phyloP scores from a whole-genome alignment of 2,888 invertebrate genomes.

The Sycophila texana region DNA sequence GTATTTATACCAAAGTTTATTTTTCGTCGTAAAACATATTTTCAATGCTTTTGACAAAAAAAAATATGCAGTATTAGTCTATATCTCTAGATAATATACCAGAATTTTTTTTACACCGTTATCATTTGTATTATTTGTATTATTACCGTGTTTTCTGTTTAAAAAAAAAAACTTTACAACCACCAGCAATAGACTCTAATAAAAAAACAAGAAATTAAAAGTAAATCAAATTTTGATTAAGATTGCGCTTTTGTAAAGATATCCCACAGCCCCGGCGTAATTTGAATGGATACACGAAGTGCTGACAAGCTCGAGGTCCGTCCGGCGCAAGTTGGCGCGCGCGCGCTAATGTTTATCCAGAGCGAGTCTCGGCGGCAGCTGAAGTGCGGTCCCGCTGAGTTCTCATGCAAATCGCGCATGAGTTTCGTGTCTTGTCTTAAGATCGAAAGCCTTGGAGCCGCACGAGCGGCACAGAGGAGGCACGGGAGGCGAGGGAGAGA shows the following conservation, averaged over 20 bases:
- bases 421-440: conserved; percentile 40
- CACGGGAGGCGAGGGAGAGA: not conserved
- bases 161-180: too few relatives aligned
- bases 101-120: too few relatives aligned
- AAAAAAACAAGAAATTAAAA: too few relatives aligned
- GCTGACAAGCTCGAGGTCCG: conserved; percentile 24
- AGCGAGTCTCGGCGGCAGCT: conserved; percentile 12
- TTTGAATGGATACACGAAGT: conserved; percentile 40
- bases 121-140: too few relatives aligned
- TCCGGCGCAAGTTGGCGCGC: not conserved
- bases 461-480: not conserved
- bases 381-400: not conserved
- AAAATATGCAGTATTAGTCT: too few relatives aligned
- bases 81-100: too few relatives aligned
- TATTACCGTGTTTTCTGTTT: too few relatives aligned
- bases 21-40: too few relatives aligned
- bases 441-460: conserved; percentile 27
- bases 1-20: too few relatives aligned
- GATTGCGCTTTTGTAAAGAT: conserved; percentile 3
- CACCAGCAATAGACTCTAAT: too few relatives aligned
- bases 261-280: not conserved
- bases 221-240: too few relatives aligned
- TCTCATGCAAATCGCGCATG: conserved; percentile 41
- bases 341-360: conserved; percentile 37
- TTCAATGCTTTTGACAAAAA: too few relatives aligned